Conservation (phyloP, 2,113 vertebrate species). For the Phoxinus phoxinus region DNA sequence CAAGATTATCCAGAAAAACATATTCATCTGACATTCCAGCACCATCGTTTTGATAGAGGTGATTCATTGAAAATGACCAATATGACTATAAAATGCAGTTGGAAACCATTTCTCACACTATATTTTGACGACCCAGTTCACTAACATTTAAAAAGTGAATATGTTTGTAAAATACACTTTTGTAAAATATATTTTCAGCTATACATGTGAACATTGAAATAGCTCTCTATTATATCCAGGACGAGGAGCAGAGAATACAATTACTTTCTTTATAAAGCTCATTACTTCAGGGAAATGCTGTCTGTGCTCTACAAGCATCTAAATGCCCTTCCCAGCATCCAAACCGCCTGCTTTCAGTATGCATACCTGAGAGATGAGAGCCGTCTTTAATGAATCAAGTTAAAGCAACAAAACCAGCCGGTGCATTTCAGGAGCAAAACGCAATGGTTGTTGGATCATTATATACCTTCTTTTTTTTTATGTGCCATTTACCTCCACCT, state of each 20-base stretch:
- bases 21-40: slow-evolving; percentile 10
- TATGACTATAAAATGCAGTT: background rate
- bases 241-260: slow-evolving; percentile 61
- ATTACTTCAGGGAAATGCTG: slow-evolving; percentile 66
- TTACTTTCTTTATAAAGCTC: slow-evolving; percentile 38
- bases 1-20: slow-evolving; percentile 12
- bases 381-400: background rate
- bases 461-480: slow-evolving; percentile 38
- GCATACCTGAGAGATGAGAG: slow-evolving; percentile 36
- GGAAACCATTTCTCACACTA: background rate
- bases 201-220: slow-evolving; percentile 35
- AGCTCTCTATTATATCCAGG: slow-evolving; percentile 52
- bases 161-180: background rate
- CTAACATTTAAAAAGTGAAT: background rate
- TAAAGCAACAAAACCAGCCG: slow-evolving; percentile 27
- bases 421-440: background rate
- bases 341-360: slow-evolving; percentile 60
- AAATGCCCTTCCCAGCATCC: slow-evolving; percentile 46
- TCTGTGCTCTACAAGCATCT: slow-evolving; percentile 20
- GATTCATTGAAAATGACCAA: background rate
- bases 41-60: background rate
- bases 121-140: background rate
- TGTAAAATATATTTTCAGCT: too few species aligned
- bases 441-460: slow-evolving; percentile 29
- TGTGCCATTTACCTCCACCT: slow-evolving; percentile 11